Evolutionary conservation across 2,888 invertebrate genomes (phyloP).

Genomic region (Zootermopsis nevadensis): DNA sequence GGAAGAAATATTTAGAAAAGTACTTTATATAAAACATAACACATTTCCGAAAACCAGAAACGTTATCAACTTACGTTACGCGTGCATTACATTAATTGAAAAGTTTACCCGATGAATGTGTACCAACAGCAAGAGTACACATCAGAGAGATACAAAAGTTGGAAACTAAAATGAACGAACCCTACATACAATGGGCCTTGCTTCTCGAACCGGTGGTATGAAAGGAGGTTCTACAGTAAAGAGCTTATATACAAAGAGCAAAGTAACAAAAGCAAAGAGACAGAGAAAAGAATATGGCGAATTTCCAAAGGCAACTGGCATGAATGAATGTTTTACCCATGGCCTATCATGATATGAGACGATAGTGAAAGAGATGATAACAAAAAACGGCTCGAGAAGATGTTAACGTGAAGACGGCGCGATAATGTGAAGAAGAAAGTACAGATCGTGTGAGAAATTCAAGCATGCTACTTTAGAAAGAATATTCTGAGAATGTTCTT

Average conservation of each 20-base stretch:
- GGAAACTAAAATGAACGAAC: slow-evolving; percentile 8
- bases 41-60: too few species aligned
- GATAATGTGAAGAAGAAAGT: not conserved
- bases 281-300: slow-evolving; percentile 9
- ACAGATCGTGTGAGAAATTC: not conserved
- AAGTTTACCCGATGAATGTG: not conserved
- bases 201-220: not conserved
- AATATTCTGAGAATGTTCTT: not conserved
- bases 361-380: not conserved
- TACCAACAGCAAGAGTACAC: not conserved
- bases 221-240: slow-evolving; percentile 16
- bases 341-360: not conserved
- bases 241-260: slow-evolving; percentile 26
- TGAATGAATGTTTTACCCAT: slow-evolving; percentile 14
- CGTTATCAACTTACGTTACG: not conserved
- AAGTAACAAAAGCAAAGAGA: slow-evolving; percentile 29
- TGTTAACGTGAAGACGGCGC: not conserved
- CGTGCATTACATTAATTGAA: slow-evolving; percentile 6
- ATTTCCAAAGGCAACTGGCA: slow-evolving; percentile 23
- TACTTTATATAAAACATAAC: too few species aligned
- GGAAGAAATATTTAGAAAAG: too few species aligned
- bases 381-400: not conserved
- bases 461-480: not conserved
- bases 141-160: slow-evolving; percentile 4
- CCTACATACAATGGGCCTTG: slow-evolving; percentile 2